Base-by-base conservation (phyloP, 1,140 invertebrate genomes). In the Lepidurus couesii region DNA sequence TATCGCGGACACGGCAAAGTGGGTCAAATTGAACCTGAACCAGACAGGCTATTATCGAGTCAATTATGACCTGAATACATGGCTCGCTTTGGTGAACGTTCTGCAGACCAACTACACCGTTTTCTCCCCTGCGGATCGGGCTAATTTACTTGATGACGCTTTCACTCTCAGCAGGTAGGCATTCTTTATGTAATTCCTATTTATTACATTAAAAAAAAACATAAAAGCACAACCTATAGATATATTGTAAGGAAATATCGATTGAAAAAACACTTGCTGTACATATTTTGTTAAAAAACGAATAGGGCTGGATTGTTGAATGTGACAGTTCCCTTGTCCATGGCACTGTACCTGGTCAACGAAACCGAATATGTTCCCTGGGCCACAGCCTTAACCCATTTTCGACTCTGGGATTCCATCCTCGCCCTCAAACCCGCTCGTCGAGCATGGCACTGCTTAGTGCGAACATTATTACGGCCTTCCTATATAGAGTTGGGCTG, bases 21-120 rank as follows among this genome's bases (percentile, higher is more conserved):
- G 93, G 91, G 89, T 96, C 73, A 95, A 95, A 85, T 91, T 91
- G 42, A 96, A 96, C 85, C 88, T 92, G n/a, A 92, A 94, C 82
- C 91, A 94, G 84, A 90, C 90, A 21, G 94, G 95, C 1, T 95
- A 95, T 82, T 96, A 95, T 84, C 87, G 95, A 34, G 94, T 96
- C 0, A 91, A 92, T 79, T 97, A 96, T 84, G 92, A 94, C 44
- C 87, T 90, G 1, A 87, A 89, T 0, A 91, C 91, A 84, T 96
- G 94, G 94, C 84, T 88, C 0, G 86, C 87, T 8, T 86, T 96
- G 16, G 92, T 93, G 53, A 83, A 88, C 11, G 88, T 91, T 26
- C 85, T 96, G 5, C 85, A 88, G 44, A 88, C 85, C 0, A 90
- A 95, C 84, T 91, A 92, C 77, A 88, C 86, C 4, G 87, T 87